A percentile compares a stretch with the other conserved stretches of the same genome.
phyloP scores from a whole-genome alignment of 2,888 invertebrate genomes.

The Phanerotoma sp. region DNA sequence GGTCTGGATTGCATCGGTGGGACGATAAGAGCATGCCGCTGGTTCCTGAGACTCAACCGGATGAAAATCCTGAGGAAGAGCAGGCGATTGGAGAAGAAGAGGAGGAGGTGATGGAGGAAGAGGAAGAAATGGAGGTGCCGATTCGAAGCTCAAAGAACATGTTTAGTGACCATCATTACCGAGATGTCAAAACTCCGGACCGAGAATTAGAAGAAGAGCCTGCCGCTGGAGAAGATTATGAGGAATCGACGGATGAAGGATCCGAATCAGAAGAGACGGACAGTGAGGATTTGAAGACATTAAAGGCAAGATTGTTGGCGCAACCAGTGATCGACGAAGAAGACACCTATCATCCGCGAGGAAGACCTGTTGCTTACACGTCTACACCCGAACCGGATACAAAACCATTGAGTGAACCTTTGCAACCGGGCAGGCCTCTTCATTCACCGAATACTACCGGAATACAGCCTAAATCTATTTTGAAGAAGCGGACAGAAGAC shows the following conservation, averaged over 20 bases:
- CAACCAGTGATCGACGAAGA: slow-evolving; percentile 48
- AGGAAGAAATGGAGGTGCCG: no score
- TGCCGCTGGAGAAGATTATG: slow-evolving; percentile 12
- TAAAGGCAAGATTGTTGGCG: slow-evolving; percentile 49
- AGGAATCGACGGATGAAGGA: slow-evolving; percentile 25
- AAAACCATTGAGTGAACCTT: slow-evolving; percentile 29
- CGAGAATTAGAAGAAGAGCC: slow-evolving; percentile 5
- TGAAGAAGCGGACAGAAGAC: slow-evolving; percentile 63
- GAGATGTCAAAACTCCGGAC: slow-evolving; percentile 14
- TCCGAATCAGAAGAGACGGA: slow-evolving; percentile 40
- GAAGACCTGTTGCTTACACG: slow-evolving; percentile 39
- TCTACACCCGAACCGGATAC: slow-evolving; percentile 27
- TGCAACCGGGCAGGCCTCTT: slow-evolving; percentile 10
- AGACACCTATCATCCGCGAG: slow-evolving; percentile 52
- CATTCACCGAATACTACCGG: slow-evolving; percentile 61
- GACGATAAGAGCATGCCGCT: slow-evolving; percentile 36
- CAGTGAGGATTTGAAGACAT: slow-evolving; percentile 47
- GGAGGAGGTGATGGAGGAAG: no score
- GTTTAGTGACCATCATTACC: not conserved
- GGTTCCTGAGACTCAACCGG: slow-evolving; percentile 12
- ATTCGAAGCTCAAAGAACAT: not conserved
- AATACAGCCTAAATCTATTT: slow-evolving; percentile 74
- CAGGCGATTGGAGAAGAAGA: no score
- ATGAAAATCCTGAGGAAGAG: no score
- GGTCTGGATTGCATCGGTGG: slow-evolving; percentile 32